phyloP scores from a whole-genome alignment of 2,888 invertebrate genomes.

The Maniola hyperantus region DNA sequence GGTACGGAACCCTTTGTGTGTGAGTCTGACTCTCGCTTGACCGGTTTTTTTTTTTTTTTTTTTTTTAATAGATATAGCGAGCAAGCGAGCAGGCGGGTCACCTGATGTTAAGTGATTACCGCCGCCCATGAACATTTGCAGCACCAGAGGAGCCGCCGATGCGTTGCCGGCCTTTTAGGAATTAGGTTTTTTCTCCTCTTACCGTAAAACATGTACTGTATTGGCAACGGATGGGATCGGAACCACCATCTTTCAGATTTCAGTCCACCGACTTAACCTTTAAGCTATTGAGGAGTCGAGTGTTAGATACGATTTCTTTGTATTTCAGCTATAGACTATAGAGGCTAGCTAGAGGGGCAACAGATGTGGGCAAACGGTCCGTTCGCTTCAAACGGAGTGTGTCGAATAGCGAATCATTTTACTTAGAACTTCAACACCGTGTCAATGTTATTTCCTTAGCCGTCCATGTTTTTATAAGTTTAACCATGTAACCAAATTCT shows the following conservation, averaged over 20 bases:
- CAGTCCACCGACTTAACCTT: not conserved
- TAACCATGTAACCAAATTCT: constrained; percentile 2
- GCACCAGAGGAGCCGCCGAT: too few species aligned
- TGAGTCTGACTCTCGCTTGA: too few species aligned
- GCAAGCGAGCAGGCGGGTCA: too few species aligned
- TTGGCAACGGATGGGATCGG: not conserved
- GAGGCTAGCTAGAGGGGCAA: too few species aligned
- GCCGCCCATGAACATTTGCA: too few species aligned
- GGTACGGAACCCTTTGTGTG: too few species aligned
- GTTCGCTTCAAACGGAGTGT: constrained; percentile 18
- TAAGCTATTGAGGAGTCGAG: not conserved
- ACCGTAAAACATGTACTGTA: not conserved
- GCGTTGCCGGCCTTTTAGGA: too few species aligned
- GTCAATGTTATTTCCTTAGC: constrained; percentile 20
- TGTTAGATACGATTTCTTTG: constrained; percentile 12
- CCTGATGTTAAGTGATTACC: too few species aligned
- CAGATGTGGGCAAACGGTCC: constrained; percentile 18
- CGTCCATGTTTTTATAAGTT: constrained; percentile 7
- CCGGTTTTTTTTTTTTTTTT: too few species aligned
- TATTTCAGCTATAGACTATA: constrained; percentile 13
- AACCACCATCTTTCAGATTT: not conserved
- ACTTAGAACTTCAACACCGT: constrained; percentile 21
- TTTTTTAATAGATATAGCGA: too few species aligned
- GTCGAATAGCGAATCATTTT: constrained; percentile 24
- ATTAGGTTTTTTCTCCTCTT: not conserved